Base-by-base conservation (phyloP, 2,888 invertebrate species). In the Tetragnatha montana region DNA sequence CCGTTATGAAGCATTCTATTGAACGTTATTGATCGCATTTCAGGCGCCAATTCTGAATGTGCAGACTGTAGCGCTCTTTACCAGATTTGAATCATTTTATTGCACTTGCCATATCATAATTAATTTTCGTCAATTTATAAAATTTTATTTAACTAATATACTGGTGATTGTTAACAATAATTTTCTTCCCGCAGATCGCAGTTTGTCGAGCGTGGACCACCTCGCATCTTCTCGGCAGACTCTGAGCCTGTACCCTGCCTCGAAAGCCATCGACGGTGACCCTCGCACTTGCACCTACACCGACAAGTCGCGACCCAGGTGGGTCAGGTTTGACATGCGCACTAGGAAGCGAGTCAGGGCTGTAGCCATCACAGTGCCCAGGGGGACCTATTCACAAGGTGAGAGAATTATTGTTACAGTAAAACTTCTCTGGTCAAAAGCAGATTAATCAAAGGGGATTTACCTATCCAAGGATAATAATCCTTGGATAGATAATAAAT, bases 221-320 rank as follows among this genome's bases (percentile, higher is more conserved):
- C 50, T 91, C 91, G 87, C 92, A 2, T 87, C 83, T 0, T 83
- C 87, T 47, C 22, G 90, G 6, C 92, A 91, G 3, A 92, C 92
- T 8, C 91, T 93, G 49, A 92, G 92, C 91, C 92, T 92, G 71
- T 93, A 93, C 91, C 91, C 92, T 6, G 92, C 93, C 6, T 86
- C 91, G 14, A 91, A 92, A 82, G 93, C 93, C 6, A 92, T 93
- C 8, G 93, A 93, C 85, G 93, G 93, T 0, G 92, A 92, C 81
- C 89, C 91, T 3, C 92, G 92, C 49, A 92, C 93, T 0, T 93
- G 93, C 88, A 92, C 92, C 76, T 93, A 92, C 91, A 93, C 93
- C 0, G 93, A 93, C 14, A 91, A 92, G 49, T 90, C 92, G 8
- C 92, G 92, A 49, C 92, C 92, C n/a, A 90, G 93, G 22, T 93